phyloP scores from a whole-genome alignment of 2,888 invertebrate species.

The Pedicia rivosa region DNA sequence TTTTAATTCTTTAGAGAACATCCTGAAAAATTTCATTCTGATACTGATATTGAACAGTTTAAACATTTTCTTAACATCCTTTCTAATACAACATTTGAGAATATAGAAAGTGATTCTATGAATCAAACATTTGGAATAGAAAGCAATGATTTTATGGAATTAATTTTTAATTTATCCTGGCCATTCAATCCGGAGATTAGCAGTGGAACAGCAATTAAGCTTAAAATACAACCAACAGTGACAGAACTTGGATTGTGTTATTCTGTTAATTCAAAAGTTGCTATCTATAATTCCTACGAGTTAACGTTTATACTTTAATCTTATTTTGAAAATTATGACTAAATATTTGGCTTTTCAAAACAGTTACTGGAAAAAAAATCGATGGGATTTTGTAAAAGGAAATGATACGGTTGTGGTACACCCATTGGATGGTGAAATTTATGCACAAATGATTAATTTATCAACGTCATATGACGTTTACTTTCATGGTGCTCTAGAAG shows the following conservation, averaged over 20 bases:
- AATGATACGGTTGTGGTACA: conserved; percentile 41
- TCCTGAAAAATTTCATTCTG: conserved; percentile 21
- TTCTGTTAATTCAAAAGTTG: conserved; percentile 47
- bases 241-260: conserved; percentile 57
- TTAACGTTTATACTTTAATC: conserved; percentile 13
- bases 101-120: conserved; percentile 38
- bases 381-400: conserved; percentile 35
- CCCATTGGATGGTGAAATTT: conserved; percentile 59
- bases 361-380: conserved; percentile 41
- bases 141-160: conserved; percentile 38
- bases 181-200: conserved; percentile 38
- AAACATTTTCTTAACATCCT: conserved; percentile 38
- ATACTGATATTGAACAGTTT: conserved; percentile 36
- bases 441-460: conserved; percentile 53
- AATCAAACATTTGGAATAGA: conserved; percentile 34
- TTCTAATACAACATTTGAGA: conserved; percentile 41
- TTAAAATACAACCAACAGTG: conserved; percentile 39
- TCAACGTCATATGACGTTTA: conserved; percentile 48
- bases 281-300: conserved; percentile 30
- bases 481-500: conserved; percentile 49
- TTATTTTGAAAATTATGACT: neutral
- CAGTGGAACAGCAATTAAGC: conserved; percentile 35
- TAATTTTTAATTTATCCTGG: conserved; percentile 36
- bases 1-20: conserved; percentile 14
- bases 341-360: neutral